Evolutionary conservation across 1,140 invertebrate genomes (phyloP).

Genomic region (Bombus pyrosoma): DNA sequence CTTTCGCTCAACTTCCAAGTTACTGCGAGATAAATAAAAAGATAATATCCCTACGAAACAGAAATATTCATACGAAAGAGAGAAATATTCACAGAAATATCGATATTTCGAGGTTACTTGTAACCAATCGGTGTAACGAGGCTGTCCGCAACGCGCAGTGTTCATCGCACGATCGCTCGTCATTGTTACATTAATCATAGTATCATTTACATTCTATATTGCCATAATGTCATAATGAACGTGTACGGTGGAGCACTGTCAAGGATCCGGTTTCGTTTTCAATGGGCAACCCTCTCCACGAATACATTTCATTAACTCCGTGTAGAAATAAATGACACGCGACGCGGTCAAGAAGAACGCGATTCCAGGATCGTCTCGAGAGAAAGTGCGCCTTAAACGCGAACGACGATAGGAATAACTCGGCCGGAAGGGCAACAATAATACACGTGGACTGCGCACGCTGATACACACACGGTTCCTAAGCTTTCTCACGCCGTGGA

Average conservation of each 20-base stretch:
- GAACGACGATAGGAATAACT: background rate
- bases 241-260: background rate
- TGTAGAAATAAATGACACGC: constrained; percentile 14
- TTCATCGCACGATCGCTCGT: background rate
- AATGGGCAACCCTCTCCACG: background rate
- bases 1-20: constrained; percentile 10
- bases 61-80: background rate
- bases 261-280: background rate
- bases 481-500: constrained; percentile 15
- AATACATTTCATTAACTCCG: background rate
- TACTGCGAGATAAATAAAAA: background rate
- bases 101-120: background rate
- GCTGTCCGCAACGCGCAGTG: background rate
- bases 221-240: background rate
- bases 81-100: background rate
- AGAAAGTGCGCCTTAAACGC: constrained; percentile 7
- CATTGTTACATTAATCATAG: no score
- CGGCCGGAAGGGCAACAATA: background rate
- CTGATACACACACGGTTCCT: constrained; percentile 27
- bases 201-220: background rate
- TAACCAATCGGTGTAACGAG: constrained; percentile 5
- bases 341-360: background rate
- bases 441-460: background rate
- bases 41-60: background rate
- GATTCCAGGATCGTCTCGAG: background rate